These are phyloP conservation scores for Caenorhabditis drosophilae DNA, from an alignment of 2,888 invertebrate genomes.

Conservation along the genomic window DNA sequence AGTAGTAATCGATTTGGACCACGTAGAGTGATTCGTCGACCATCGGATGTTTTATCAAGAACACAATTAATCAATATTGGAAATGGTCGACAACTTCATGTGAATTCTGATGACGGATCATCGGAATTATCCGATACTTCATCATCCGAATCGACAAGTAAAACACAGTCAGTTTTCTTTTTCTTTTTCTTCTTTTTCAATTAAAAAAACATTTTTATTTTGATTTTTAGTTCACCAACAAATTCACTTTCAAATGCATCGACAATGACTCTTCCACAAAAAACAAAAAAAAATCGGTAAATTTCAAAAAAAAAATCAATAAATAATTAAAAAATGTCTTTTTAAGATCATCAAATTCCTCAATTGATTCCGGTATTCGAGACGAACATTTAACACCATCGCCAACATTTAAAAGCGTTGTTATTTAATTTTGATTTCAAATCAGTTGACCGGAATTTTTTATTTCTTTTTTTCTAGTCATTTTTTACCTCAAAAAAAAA, in stretches of 20 bases:
- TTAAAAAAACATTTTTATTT: not conserved
- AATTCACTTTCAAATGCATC: slow-evolving; percentile 27
- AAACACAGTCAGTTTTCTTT: slow-evolving; percentile 31
- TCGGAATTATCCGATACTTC: slow-evolving; percentile 16
- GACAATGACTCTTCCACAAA: slow-evolving; percentile 21
- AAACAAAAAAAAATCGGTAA: slow-evolving; percentile 31
- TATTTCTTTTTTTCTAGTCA: too few relatives aligned
- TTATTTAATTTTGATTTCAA: too few relatives aligned
- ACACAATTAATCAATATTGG: too few relatives aligned
- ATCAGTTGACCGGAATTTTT: too few relatives aligned
- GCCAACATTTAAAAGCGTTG: slow-evolving; percentile 30
- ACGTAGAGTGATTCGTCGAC: slow-evolving; percentile 51
- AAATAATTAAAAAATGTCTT: not conserved
- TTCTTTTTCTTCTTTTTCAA: too few relatives aligned
- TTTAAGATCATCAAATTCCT: slow-evolving; percentile 47
- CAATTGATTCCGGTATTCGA: slow-evolving; percentile 50
- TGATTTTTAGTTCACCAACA: slow-evolving; percentile 22
- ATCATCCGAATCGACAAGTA: slow-evolving; percentile 15
- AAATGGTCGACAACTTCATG: slow-evolving; percentile 32
- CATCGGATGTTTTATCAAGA: slow-evolving; percentile 46
- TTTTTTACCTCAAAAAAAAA: too few relatives aligned
- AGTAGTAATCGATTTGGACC: slow-evolving; percentile 60
- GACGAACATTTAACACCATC: slow-evolving; percentile 34
- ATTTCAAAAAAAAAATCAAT: slow-evolving; percentile 5
- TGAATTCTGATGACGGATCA: slow-evolving; percentile 33